phyloP scores from a whole-genome alignment of 2,888 invertebrate species.

The Mythimna pallens region DNA sequence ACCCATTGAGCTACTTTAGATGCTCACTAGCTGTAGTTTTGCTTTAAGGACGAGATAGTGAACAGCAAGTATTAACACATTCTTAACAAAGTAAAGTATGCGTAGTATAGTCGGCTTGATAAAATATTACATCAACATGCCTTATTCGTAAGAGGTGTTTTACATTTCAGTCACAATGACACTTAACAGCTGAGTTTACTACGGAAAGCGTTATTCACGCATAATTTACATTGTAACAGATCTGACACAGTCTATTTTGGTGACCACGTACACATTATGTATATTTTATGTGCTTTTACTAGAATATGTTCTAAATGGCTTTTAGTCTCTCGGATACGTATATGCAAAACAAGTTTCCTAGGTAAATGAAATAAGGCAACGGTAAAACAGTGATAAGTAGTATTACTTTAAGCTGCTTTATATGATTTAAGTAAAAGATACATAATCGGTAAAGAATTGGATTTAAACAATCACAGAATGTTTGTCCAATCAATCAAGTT shows the following conservation, averaged over 20 bases:
- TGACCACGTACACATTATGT: constrained; percentile 38
- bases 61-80: constrained; percentile 13
- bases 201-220: constrained; percentile 60
- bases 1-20: constrained; percentile 34
- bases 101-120: constrained; percentile 35
- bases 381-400: neutral
- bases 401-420: neutral
- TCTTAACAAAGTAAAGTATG: constrained; percentile 21
- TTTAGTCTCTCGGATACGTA: constrained; percentile 1
- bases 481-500: neutral
- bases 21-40: constrained; percentile 31
- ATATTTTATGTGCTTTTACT: constrained; percentile 31
- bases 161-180: constrained; percentile 63
- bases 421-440: neutral
- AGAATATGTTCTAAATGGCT: constrained; percentile 16
- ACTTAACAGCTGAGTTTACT: constrained; percentile 72
- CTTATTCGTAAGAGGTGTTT: constrained; percentile 63
- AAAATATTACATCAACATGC: constrained; percentile 64
- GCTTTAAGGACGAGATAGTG: constrained; percentile 10
- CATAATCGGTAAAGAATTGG: neutral
- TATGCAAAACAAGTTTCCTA: constrained; percentile 31
- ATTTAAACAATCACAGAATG: neutral
- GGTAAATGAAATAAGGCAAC: constrained; percentile 7
- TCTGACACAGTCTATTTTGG: constrained; percentile 37
- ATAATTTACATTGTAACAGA: constrained; percentile 59